Percentiles rank a stretch among this genome's conserved stretches.
phyloP scores from a whole-genome alignment of 2,888 invertebrate species.

The Xanthia icteritia region DNA sequence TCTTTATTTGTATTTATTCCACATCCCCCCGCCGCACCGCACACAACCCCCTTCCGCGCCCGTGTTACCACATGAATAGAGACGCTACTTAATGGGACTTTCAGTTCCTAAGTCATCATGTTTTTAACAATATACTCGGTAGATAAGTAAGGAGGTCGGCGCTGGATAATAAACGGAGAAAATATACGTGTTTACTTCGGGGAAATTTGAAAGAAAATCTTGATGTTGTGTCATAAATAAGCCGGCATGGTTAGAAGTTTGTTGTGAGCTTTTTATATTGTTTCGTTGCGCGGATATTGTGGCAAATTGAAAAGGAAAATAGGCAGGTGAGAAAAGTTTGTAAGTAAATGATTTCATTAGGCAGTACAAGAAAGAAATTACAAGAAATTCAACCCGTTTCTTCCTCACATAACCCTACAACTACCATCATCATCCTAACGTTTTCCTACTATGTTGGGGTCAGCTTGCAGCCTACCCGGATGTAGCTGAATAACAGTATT shows the following conservation, averaged over 20 bases:
- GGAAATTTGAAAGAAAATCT: conserved; percentile 82
- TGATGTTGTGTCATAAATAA: conserved; percentile 84
- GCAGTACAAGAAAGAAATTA: neutral
- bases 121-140: conserved; percentile 87
- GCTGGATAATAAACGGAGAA: conserved; percentile 88
- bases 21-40: conserved; percentile 67
- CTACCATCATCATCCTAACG: neutral
- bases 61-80: conserved; percentile 89
- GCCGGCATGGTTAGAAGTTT: conserved; percentile 74
- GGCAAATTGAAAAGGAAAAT: conserved; percentile 71
- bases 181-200: conserved; percentile 83
- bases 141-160: conserved; percentile 87
- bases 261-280: conserved; percentile 73
- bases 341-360: conserved; percentile 44
- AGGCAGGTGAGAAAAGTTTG: conserved; percentile 44
- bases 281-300: conserved; percentile 68
- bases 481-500: too few species aligned
- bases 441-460: too few species aligned
- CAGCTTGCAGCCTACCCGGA: too few species aligned
- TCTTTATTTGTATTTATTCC: conserved; percentile 89
- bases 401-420: neutral
- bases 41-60: conserved; percentile 76
- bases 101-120: conserved; percentile 90
- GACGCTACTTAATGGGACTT: conserved; percentile 89
- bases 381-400: neutral